These are phyloP conservation scores for Macroglossus sobrinus DNA, from an alignment of 2,113 vertebrate species.

Conservation along the genomic window DNA sequence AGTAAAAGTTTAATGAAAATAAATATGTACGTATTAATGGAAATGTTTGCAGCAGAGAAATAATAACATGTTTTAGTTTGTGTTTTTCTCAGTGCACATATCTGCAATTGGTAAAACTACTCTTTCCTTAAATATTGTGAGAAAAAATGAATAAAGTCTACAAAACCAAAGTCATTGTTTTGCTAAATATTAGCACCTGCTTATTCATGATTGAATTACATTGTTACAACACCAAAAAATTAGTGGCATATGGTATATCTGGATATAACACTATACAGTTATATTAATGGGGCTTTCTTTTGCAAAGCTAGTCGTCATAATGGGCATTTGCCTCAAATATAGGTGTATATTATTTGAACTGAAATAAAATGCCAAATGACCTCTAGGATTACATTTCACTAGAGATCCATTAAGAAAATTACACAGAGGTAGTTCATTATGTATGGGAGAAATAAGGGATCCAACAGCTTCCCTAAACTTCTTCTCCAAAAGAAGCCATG, in stretches of 20 bases:
- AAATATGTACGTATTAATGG: background rate
- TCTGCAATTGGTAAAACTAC: background rate
- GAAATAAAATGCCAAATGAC: constrained; percentile 33
- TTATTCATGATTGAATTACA: constrained; percentile 1
- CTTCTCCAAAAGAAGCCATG: background rate
- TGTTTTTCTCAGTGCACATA: background rate
- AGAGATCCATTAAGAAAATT: constrained; percentile 17
- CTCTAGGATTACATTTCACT: background rate
- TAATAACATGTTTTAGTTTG: background rate
- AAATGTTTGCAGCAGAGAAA: background rate
- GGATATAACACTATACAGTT: background rate
- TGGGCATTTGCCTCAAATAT: constrained; percentile 6
- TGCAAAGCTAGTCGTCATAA: background rate
- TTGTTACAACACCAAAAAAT: background rate
- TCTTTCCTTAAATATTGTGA: background rate
- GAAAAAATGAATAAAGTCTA: background rate
- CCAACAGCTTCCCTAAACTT: background rate
- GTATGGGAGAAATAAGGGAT: background rate
- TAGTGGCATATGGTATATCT: background rate
- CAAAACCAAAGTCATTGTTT: background rate
- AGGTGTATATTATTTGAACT: background rate
- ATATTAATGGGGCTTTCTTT: background rate
- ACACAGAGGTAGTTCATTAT: background rate
- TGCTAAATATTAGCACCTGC: background rate
- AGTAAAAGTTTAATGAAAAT: background rate